Conservation (phyloP, 2,113 vertebrate species). For the Panthera uncia region DNA sequence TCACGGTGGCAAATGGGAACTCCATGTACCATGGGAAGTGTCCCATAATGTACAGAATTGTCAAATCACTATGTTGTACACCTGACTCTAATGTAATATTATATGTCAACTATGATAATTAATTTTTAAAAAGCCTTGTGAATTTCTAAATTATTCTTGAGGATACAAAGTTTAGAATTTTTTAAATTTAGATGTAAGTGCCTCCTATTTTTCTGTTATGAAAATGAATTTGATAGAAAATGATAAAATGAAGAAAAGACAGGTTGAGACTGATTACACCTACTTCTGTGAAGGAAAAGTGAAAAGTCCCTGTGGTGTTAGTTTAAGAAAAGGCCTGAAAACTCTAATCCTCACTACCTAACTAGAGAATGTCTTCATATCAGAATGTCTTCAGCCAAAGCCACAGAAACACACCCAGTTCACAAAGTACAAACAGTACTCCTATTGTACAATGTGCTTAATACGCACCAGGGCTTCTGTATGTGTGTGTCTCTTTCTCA, state of each 20-base stretch:
- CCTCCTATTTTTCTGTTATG: slow-evolving; percentile 6
- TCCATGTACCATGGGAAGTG: neutral
- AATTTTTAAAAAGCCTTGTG: neutral
- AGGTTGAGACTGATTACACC: neutral
- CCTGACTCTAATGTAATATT: neutral
- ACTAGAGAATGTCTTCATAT: neutral
- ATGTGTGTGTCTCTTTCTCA: neutral
- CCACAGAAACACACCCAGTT: neutral
- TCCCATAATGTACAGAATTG: neutral
- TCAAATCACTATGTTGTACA: neutral
- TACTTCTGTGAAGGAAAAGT: neutral
- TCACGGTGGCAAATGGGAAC: neutral
- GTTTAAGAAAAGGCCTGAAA: neutral
- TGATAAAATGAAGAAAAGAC: neutral
- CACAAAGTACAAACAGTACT: neutral
- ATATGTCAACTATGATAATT: neutral
- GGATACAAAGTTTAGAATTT: neutral
- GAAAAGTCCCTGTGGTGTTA: neutral
- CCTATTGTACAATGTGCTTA: neutral
- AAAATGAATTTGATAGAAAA: slow-evolving; percentile 25
- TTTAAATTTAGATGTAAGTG: neutral
- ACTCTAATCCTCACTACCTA: neutral
- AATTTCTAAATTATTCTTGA: slow-evolving; percentile 43
- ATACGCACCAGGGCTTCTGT: neutral
- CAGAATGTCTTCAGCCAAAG: neutral